Evolutionary conservation across 2,113 vertebrate species (phyloP).

Genomic region (Centropristis striata): DNA sequence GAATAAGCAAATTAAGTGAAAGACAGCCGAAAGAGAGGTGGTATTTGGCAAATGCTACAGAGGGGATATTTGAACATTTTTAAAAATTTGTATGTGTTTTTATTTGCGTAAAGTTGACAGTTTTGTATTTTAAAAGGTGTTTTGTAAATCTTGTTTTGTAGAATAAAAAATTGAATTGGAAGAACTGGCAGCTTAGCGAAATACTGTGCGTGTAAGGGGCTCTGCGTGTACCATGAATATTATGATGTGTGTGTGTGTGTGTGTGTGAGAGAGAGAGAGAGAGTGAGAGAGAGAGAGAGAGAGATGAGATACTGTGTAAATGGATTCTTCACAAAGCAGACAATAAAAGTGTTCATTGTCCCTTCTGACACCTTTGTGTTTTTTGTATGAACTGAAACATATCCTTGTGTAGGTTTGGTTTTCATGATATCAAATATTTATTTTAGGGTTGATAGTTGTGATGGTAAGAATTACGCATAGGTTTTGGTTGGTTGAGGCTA

Average conservation of each 20-base stretch:
- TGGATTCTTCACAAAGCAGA: constrained; percentile 17
- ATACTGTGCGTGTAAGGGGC: background rate
- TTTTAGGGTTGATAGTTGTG: background rate
- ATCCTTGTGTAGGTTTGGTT: background rate
- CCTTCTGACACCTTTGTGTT: background rate
- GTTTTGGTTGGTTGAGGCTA: background rate
- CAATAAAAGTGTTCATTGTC: constrained; percentile 41
- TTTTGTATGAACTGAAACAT: background rate
- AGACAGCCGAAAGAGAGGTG: background rate
- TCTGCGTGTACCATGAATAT: background rate
- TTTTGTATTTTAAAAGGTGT: constrained; percentile 22
- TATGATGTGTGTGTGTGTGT: background rate
- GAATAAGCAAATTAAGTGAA: constrained; percentile 65
- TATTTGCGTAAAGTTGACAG: constrained; percentile 19
- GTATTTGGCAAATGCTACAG: background rate
- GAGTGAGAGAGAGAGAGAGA: constrained; percentile 6
- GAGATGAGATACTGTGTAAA: constrained; percentile 9
- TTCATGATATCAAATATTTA: background rate
- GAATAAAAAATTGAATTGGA: background rate
- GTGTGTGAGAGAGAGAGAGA: background rate
- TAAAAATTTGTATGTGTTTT: constrained; percentile 4
- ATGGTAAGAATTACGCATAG: background rate
- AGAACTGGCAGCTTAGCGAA: background rate
- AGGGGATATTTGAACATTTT: background rate
- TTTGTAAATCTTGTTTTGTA: constrained; percentile 24